A percentile compares a stretch with the other conserved stretches of the same genome.
phyloP scores from a whole-genome alignment of 2,888 invertebrate species.

The Protonemura montana region DNA sequence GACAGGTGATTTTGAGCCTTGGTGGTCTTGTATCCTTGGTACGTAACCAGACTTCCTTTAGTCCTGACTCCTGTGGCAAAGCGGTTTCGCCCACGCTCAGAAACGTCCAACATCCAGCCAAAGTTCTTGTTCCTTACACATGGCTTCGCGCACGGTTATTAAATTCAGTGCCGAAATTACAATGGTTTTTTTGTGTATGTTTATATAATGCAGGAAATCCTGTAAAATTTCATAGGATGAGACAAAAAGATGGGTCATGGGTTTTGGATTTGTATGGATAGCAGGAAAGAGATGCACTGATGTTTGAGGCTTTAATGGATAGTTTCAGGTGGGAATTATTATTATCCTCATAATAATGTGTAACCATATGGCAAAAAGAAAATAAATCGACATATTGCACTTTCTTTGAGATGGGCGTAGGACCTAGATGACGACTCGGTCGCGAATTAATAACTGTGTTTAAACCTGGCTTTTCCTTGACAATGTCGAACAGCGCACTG shows the following conservation, averaged over 20 bases:
- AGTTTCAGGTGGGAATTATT: neutral
- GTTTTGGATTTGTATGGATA: neutral
- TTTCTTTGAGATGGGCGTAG: no score
- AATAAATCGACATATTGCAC: no score
- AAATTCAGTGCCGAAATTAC: neutral
- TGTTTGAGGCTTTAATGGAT: neutral
- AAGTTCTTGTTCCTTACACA: neutral
- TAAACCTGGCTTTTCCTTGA: no score
- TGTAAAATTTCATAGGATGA: neutral
- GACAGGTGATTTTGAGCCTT: neutral
- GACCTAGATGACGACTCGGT: no score
- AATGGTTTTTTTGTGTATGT: neutral
- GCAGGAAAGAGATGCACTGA: neutral
- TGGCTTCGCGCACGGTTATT: neutral
- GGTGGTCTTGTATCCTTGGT: no score
- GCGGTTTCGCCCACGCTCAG: neutral
- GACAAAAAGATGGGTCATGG: neutral
- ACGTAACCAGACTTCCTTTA: no score
- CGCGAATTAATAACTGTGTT: no score
- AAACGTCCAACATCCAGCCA: neutral
- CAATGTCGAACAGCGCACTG: no score
- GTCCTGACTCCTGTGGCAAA: neutral
- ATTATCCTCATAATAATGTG: neutral
- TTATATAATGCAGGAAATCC: neutral
- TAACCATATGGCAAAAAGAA: no score